These are phyloP conservation scores for Toxotes jaculatrix DNA, from an alignment of 2,113 vertebrate species.

Conservation along the genomic window DNA sequence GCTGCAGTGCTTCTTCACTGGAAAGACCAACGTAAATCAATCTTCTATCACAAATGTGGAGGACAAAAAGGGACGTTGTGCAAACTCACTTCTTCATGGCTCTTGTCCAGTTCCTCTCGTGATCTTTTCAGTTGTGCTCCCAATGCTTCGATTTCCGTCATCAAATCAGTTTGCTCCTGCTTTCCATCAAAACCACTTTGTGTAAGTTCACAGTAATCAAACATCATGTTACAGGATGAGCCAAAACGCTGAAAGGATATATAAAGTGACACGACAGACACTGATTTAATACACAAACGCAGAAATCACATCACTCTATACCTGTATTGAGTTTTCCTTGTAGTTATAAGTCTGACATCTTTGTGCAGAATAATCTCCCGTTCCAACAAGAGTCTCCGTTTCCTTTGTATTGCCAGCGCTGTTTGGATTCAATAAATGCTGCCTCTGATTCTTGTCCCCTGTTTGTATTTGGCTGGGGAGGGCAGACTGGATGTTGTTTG, in stretches of 20 bases:
- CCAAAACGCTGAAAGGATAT: neutral
- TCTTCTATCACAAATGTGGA: neutral
- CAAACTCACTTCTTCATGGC: constrained; percentile 76
- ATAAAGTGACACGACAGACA: neutral
- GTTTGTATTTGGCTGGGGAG: constrained; percentile 36
- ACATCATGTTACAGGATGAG: neutral
- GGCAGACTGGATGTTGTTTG: neutral
- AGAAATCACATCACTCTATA: constrained; percentile 23
- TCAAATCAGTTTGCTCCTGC: constrained; percentile 54
- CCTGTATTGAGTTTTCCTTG: constrained; percentile 57
- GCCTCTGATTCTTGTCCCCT: constrained; percentile 29
- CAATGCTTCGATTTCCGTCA: constrained; percentile 59
- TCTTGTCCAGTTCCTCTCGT: constrained; percentile 76
- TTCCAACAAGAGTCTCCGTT: neutral
- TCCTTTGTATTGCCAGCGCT: neutral
- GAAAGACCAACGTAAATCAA: neutral
- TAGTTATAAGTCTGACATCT: constrained; percentile 30
- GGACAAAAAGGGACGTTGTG: neutral
- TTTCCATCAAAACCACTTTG: neutral
- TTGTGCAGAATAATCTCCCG: constrained; percentile 10
- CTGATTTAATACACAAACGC: neutral
- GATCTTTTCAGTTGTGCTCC: constrained; percentile 63
- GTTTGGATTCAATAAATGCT: constrained; percentile 19
- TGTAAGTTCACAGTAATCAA: neutral
- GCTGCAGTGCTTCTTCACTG: neutral